A percentile compares a stretch with the other conserved stretches of the same genome.
Evolutionary conservation across 2,888 invertebrate genomes (phyloP).

Genomic region (Caenorhabditis sp.): DNA sequence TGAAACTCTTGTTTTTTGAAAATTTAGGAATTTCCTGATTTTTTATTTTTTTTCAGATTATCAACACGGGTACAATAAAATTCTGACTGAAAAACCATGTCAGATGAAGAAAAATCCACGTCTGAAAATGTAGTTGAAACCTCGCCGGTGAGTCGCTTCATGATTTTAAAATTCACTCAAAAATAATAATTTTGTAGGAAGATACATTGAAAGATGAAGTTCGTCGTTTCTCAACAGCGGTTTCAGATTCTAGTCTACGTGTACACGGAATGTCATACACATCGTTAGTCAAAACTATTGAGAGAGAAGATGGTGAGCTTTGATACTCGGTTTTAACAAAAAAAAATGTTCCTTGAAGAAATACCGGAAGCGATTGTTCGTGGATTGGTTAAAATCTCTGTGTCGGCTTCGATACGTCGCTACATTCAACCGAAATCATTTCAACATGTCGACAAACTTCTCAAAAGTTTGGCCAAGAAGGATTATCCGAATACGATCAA

Average conservation of each 20-base stretch:
- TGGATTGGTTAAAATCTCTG: slow-evolving; percentile 37
- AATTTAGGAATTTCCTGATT: no score
- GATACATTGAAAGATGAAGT: slow-evolving; percentile 39
- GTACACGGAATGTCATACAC: slow-evolving; percentile 37
- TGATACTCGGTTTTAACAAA: not conserved
- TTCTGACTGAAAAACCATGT: slow-evolving; percentile 17
- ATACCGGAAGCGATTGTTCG: slow-evolving; percentile 36
- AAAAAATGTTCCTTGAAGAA: slow-evolving; percentile 4
- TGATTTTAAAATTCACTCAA: not conserved
- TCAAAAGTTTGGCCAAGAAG: slow-evolving; percentile 36
- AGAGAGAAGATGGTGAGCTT: slow-evolving; percentile 21
- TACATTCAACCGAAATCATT: slow-evolving; percentile 40
- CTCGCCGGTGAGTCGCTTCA: not conserved
- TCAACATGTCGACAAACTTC: slow-evolving; percentile 35
- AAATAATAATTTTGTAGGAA: slow-evolving; percentile 33
- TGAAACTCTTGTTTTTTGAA: no score
- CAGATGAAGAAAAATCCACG: slow-evolving; percentile 21
- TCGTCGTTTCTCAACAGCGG: slow-evolving; percentile 31
- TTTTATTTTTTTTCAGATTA: slow-evolving; percentile 24
- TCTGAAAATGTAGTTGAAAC: slow-evolving; percentile 13
- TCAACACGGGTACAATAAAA: slow-evolving; percentile 31
- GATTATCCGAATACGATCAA: slow-evolving; percentile 31
- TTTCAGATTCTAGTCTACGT: slow-evolving; percentile 41
- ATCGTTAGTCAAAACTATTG: slow-evolving; percentile 28
- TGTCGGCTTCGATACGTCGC: slow-evolving; percentile 25